phyloP scores from a whole-genome alignment of 2,797 vertebrate species.

The Phylloscopus collybita region DNA sequence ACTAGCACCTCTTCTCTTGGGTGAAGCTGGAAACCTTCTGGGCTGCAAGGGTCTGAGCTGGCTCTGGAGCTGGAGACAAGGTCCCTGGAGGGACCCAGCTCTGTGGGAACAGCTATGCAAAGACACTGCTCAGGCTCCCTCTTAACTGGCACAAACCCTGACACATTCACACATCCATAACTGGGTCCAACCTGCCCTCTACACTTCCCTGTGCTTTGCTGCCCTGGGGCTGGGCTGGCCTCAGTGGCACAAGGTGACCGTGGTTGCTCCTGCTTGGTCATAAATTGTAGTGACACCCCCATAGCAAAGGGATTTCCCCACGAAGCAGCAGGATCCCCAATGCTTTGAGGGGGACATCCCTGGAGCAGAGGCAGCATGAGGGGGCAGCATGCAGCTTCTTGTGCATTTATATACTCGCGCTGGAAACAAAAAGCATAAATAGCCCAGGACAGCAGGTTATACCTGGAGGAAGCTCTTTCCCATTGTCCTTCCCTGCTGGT shows the following conservation, averaged over 20 bases:
- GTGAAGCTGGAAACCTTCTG: not conserved
- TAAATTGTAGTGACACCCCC: not conserved
- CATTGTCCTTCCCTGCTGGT: not conserved
- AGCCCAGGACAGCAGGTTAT: not conserved
- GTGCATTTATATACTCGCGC: fast-evolving
- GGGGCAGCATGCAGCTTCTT: not conserved
- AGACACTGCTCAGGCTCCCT: not conserved
- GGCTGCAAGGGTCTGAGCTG: not conserved
- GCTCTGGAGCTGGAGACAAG: not conserved
- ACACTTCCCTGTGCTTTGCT: not conserved
- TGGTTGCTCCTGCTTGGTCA: constrained; percentile 19
- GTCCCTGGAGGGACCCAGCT: not conserved
- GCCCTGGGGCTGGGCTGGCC: not conserved
- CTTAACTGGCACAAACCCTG: not conserved
- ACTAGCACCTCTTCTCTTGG: not conserved
- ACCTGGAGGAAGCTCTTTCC: not conserved
- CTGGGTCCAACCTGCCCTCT: not conserved
- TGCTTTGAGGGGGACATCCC: not conserved
- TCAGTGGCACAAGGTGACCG: not conserved
- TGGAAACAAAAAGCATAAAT: not conserved
- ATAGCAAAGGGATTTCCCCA: not conserved
- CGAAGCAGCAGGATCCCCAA: not conserved
- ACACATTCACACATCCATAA: not conserved
- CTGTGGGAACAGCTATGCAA: constrained; percentile 31
- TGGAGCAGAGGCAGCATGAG: not conserved